Base-by-base conservation (phyloP, 2,113 vertebrate genomes). In the Entomyzon cyanotis region DNA sequence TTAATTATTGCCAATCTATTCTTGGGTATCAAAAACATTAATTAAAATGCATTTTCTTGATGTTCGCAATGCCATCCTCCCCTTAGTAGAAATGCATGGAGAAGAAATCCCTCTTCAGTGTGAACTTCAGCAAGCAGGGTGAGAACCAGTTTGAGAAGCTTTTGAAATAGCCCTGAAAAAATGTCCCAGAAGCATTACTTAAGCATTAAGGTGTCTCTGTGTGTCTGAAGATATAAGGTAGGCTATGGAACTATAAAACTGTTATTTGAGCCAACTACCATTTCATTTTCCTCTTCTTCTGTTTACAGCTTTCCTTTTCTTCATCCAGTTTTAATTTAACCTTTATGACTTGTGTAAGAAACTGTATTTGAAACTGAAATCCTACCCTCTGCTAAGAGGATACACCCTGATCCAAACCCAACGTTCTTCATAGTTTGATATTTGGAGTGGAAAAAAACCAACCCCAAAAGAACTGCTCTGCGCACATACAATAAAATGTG, bases 1-100 rank as follows among this genome's bases (percentile, higher is more conserved):
- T 92, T 87, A 96, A 77, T 64, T 79, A 63, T 82, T 62, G 21
- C 39, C 46, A 64, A 15, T 47, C 58, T 73, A 89, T 90, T 76
- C 53, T 94, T 6, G 5, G 30, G 41, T 87, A 92, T 64, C 52
- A 93, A 95, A 95, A 44, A 25, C 50, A 84, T 62, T 56, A 35
- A 56, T 89, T 90, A 86, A 53, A 47, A 58, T 44, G 15, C 7
- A 18, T 31, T 76, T 93, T 41, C 49, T 68, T 50, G 58, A 41
- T 31, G 27, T 64, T 93, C 56, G 27, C 55, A 46, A 24, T 78
- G 56, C 46, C 47, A 35, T 35, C 15, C 9, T 85, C 19, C 65
- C 15, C 7, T 28, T 44, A 46, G 15, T 2, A 68, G 33, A 75
- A 65, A 46, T 2, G 6, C 21, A 63, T 4, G 5, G n/a, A 49